Base-by-base conservation (phyloP, 2,797 vertebrate species). In the Hemitrygon akajei region DNA sequence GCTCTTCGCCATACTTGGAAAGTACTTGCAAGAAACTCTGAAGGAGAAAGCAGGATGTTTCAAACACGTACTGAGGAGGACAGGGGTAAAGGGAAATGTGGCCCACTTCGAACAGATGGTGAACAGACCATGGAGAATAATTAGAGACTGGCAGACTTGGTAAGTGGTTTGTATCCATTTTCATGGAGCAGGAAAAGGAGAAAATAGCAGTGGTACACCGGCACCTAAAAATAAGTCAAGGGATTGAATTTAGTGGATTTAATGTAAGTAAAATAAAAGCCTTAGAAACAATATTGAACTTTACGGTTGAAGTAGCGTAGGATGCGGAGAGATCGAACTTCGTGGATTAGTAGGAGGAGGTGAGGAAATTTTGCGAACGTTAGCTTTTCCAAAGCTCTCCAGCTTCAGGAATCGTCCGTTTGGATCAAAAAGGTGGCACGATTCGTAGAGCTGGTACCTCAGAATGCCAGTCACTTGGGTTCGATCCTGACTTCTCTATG, bases 181-280 rank as follows among this genome's bases (percentile, higher is more conserved):
- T 77, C 75, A 77, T 27, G 30, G 75, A 12, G 12, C 30, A 79
- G 76, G n/a, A 14, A 79, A n/a, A 79, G 76, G 12, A n/a, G 30
- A 79, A 37, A 79, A 79, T 79, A 79, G 11, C n/a, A 34, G 76
- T 12, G 76, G 76, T 37, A 79, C 30, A 79, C 14, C 1, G 3
- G n/a, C n/a, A 79, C 76, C 76, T 79, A 79, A 79, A 79, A 79
- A 79, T 79, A 37, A 79, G 76, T 37, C 76, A 79, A 34, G n/a
- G n/a, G n/a, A n/a, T 34, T 30, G 76, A 79, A 79, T 79, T 79
- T 79, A 79, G n/a, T 79, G 76, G n/a, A 79, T 79, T 79, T 37
- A 34, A 34, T 79, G 76, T 16, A 79, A 79, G 30, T 37, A 79
- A 79, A 79, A 79, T 79, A 79, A 79, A 79, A 12, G 12, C 12